These are phyloP conservation scores for Prosapia bicincta DNA, from an alignment of 2,888 invertebrate species.

Conservation along the genomic window DNA sequence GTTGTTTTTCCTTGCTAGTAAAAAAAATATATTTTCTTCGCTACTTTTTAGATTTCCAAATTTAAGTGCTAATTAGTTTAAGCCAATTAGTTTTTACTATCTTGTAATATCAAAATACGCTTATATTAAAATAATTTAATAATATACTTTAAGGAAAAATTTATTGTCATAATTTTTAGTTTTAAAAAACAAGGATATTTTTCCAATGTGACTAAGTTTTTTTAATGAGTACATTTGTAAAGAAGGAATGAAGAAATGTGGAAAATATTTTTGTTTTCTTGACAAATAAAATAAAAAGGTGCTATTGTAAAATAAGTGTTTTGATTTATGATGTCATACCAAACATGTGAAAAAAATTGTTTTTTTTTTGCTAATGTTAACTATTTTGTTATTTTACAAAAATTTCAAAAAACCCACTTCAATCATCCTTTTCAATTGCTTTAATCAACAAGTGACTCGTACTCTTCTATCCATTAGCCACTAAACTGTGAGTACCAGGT, in stretches of 20 bases:
- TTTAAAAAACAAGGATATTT: slow-evolving; percentile 19
- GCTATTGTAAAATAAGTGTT: slow-evolving; percentile 6
- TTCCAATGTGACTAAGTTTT: slow-evolving; percentile 6
- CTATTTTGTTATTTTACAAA: too few relatives aligned
- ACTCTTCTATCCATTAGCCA: too few relatives aligned
- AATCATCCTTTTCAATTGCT: too few relatives aligned
- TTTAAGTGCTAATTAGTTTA: not conserved
- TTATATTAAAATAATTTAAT: slow-evolving; percentile 15
- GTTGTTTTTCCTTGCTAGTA: not conserved
- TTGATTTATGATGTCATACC: too few relatives aligned
- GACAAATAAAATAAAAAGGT: slow-evolving; percentile 26
- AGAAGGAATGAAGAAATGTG: not conserved
- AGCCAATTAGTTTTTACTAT: not conserved
- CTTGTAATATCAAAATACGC: slow-evolving; percentile 16
- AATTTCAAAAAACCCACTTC: too few relatives aligned
- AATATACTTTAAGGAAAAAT: not conserved
- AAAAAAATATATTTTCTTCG: not conserved
- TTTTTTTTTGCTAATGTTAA: too few relatives aligned
- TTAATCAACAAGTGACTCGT: too few relatives aligned
- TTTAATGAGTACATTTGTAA: slow-evolving; percentile 1
- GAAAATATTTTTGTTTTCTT: slow-evolving; percentile 26
- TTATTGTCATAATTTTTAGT: not conserved
- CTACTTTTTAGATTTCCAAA: not conserved
- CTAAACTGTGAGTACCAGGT: too few relatives aligned
- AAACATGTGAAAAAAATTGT: too few relatives aligned